Percentiles rank a stretch among this genome's conserved stretches.
phyloP scores from a whole-genome alignment of 2,113 vertebrate genomes.

The Pomatostomus ruficeps region DNA sequence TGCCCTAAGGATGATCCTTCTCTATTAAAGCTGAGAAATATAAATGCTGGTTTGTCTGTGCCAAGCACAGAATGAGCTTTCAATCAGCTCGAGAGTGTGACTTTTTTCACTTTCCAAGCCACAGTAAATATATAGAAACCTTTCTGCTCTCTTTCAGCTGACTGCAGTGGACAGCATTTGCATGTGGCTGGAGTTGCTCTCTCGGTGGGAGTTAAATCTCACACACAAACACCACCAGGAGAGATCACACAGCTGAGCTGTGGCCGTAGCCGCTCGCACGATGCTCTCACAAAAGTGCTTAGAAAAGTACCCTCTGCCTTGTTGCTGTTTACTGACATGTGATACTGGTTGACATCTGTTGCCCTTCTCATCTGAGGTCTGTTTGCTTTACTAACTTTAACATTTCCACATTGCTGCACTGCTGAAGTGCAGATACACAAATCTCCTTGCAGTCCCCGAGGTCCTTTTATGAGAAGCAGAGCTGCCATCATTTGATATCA shows the following conservation, averaged over 20 bases:
- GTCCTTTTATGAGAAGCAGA: constrained; percentile 40
- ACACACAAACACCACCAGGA: not conserved
- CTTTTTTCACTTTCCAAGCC: constrained; percentile 7
- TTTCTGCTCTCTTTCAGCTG: constrained; percentile 18
- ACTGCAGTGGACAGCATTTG: not conserved
- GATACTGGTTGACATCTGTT: constrained; percentile 72
- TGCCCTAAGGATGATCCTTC: constrained; percentile 43
- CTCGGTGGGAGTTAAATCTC: not conserved
- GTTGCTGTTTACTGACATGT: constrained; percentile 68
- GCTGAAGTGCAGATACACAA: constrained; percentile 48
- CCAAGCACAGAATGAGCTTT: constrained; percentile 38
- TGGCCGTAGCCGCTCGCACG: not conserved
- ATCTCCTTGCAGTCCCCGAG: constrained; percentile 42
- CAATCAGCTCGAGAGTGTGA: not conserved
- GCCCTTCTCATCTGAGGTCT: constrained; percentile 64
- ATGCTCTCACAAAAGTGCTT: constrained; percentile 49
- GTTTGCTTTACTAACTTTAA: constrained; percentile 65
- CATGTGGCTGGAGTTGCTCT: not conserved
- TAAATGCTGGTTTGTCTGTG: constrained; percentile 40
- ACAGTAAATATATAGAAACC: not conserved
- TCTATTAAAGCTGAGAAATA: constrained; percentile 37
- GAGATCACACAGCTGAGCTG: constrained; percentile 27
- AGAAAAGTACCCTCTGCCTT: constrained; percentile 50
- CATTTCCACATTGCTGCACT: constrained; percentile 59
- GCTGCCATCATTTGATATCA: constrained; percentile 35